Percentiles rank a stretch among this genome's conserved stretches.
Evolutionary conservation across 2,113 vertebrate species (phyloP).

Genomic region (Alethe castanea): DNA sequence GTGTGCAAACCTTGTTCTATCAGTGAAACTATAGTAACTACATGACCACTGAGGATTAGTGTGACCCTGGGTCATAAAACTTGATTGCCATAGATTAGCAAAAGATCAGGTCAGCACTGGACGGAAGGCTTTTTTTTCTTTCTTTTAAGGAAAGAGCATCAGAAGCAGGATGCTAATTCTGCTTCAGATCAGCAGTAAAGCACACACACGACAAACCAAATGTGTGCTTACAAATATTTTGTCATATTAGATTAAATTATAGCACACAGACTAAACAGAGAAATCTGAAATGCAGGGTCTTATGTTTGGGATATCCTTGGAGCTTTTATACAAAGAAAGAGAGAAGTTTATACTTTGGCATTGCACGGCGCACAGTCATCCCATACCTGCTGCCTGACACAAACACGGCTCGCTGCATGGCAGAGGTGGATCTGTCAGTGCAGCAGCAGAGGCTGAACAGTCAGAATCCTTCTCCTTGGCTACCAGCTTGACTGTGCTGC

Average conservation of each 20-base stretch:
- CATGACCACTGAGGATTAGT: constrained; percentile 43
- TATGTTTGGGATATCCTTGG: constrained; percentile 53
- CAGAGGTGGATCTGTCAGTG: background rate
- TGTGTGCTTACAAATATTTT: constrained; percentile 66
- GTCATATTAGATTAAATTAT: constrained; percentile 64
- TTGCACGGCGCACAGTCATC: background rate
- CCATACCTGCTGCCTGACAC: constrained; percentile 8
- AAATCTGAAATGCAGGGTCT: constrained; percentile 29
- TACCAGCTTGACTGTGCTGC: background rate
- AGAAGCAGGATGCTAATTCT: background rate
- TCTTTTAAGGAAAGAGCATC: background rate
- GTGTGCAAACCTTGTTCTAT: background rate
- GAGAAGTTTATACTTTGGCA: constrained; percentile 26
- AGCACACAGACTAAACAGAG: constrained; percentile 58
- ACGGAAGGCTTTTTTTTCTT: background rate
- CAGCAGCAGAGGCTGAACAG: background rate
- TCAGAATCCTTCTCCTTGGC: background rate
- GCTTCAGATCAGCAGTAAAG: constrained; percentile 2
- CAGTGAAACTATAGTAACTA: constrained; percentile 59
- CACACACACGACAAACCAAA: constrained; percentile 23
- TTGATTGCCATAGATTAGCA: constrained; percentile 34
- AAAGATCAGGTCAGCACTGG: background rate
- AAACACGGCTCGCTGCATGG: background rate
- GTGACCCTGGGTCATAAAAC: constrained; percentile 42
- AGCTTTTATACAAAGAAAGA: constrained; percentile 57